phyloP scores from a whole-genome alignment of 2,888 invertebrate genomes.

The Drosophila monieri region DNA sequence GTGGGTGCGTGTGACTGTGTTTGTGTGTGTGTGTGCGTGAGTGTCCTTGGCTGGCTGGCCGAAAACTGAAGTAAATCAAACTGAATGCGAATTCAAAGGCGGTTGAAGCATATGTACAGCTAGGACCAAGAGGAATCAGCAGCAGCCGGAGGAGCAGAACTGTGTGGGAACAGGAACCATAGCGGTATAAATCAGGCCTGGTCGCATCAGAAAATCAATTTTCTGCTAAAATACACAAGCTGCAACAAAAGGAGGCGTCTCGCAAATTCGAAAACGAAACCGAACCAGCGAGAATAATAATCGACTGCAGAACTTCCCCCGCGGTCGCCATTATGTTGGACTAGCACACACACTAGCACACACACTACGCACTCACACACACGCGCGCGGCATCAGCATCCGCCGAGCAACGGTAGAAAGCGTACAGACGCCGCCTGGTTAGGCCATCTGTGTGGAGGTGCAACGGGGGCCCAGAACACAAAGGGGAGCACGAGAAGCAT shows the following conservation, averaged over 20 bases:
- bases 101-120: slow-evolving; percentile 17
- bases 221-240: slow-evolving; percentile 52
- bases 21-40: slow-evolving; percentile 53
- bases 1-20: slow-evolving; percentile 35
- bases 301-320: slow-evolving; percentile 29
- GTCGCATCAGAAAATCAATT: slow-evolving; percentile 67
- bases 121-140: slow-evolving; percentile 8
- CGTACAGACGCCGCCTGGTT: slow-evolving; percentile 73
- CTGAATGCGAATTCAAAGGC: slow-evolving; percentile 21
- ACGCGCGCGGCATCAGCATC: slow-evolving; percentile 26
- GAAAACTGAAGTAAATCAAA: slow-evolving; percentile 47
- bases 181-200: slow-evolving; percentile 52
- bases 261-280: slow-evolving; percentile 20
- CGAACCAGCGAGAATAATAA: slow-evolving; percentile 29
- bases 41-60: slow-evolving; percentile 62
- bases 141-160: slow-evolving; percentile 1
- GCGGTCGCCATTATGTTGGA: slow-evolving; percentile 69
- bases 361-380: slow-evolving; percentile 42
- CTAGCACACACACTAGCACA: slow-evolving; percentile 59
- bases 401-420: slow-evolving; percentile 41
- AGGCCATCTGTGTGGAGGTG: slow-evolving; percentile 84
- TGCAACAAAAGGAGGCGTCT: slow-evolving; percentile 51
- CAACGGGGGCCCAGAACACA: slow-evolving; percentile 78
- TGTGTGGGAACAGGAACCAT: not conserved
- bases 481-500: slow-evolving; percentile 10